Evolutionary conservation across 2,113 vertebrate species (phyloP), one percentile per base, ranked within the genome.

Genomic region (Zingel zingel): DNA sequence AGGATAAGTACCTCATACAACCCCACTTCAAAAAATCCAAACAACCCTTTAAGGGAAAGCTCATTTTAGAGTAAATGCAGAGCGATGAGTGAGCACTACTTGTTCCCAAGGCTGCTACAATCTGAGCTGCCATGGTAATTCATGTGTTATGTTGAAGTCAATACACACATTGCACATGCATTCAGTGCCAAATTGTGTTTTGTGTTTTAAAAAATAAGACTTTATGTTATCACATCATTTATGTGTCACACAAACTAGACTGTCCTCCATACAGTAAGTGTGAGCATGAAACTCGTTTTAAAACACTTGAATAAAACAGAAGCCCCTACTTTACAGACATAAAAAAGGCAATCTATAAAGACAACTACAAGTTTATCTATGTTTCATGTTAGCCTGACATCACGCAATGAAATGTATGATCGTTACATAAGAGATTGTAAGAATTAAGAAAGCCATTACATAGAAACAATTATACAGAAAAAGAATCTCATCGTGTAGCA

Each of bases 11-110:
- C 39, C 39, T 43, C 39, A 43, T 43, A 43, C 39, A 43, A 43
- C 39, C 39, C 39, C 39, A 43, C 39, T 43, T 11, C 2, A 43
- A 11, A 43, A 43, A 43, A 43, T 43, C 10, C 39, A 11, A 10
- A 43, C 39, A 43, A 10, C 39, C 39, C 39, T 11, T 43, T 43
- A 43, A 43, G 10, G 39, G 39, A 43, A 43, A 10, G 39, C 39
- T 43, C 6, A 30, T 67, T 53, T 68, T 63, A 48, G 7, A 15
- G 30, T 27, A 84, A 67, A 79, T 27, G 23, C 6, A 47, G 48
- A 6, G 33, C 30, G 27, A 56, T 30, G 11, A 65, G 30, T 18
- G 43, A 0, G 53, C 25, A 33, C 19, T 81, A 51, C 11, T 77
- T 36, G 5, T 71, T 61, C 67, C 21, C 6, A 6, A 21, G 33